Evolutionary conservation across 2,113 vertebrate genomes (phyloP), one percentile per base, ranked within the genome.

Genomic region (Zosterops lateralis): DNA sequence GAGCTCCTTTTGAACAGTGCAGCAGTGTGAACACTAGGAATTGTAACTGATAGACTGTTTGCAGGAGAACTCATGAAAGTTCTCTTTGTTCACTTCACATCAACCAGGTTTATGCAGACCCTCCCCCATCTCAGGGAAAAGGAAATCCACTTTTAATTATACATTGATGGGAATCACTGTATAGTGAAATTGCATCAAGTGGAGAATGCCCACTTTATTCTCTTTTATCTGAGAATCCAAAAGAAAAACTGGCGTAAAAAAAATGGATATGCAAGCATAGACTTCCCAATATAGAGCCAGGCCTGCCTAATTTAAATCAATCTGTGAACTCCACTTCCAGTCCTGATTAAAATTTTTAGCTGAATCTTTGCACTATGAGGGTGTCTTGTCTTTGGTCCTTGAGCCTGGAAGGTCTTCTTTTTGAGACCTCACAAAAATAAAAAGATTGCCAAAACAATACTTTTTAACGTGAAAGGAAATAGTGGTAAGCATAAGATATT

Each of bases 131-230:
- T 88, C 76, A 95, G 97, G 96, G 95, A 97, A 97, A 97, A 98
- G 97, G 97, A 98, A 98, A 98, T 98, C 97, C 97, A 98, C 96
- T 98, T 98, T 98, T 98, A 98, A 98, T 98, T 98, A 97, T 97
- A 97, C 97, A 97, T 97, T 97, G 97, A 98, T 97, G 96, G 97
- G 97, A 97, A 97, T 97, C 95, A 91, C 96, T 96, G 96, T 90
- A 96, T 95, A 97, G 95, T 96, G 97, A 97, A 96, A 96, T 87
- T 89, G 72, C 95, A 97, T 97, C 96, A 97, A 96, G 92, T 94
- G 94, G 76, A 97, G 96, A 98, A 97, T 87, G 93, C 95, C 96
- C 93, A 96, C 94, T 97, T 97, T 97, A 95, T 95, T 96, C 92
- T 94, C 96, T 94, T 97, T 98, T 94, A 94, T 97, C 83, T 91